Conservation (phyloP, 35 echinoderm and acorn worm genomes). For the Lytechinus variegatus region DNA sequence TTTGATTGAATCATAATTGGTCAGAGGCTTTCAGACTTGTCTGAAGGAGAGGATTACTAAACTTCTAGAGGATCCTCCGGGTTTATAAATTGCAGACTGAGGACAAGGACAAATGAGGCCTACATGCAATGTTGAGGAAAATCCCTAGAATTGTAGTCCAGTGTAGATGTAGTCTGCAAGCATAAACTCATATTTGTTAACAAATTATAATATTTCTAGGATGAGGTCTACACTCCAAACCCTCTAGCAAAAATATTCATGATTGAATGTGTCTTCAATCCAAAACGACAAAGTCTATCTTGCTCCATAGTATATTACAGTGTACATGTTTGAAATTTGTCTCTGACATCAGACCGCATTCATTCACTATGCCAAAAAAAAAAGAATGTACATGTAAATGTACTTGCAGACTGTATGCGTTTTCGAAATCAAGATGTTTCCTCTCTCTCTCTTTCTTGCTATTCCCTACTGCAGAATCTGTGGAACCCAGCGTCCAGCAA, state of each 20-base stretch:
- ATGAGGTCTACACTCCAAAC: too few species aligned
- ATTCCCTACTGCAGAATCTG: neutral
- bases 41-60: neutral
- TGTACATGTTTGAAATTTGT: too few species aligned
- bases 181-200: too few species aligned
- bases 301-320: too few species aligned
- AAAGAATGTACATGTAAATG: neutral
- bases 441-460: neutral
- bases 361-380: neutral
- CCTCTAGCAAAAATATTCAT: too few species aligned
- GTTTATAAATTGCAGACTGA: neutral
- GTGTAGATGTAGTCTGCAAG: too few species aligned
- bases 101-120: neutral
- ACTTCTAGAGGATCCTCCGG: neutral
- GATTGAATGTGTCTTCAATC: too few species aligned
- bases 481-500: neutral
- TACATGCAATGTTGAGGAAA: neutral
- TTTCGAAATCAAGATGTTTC: too few species aligned
- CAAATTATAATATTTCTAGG: too few species aligned
- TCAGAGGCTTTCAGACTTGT: neutral
- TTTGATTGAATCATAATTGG: constrained; percentile 14
- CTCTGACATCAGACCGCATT: too few species aligned
- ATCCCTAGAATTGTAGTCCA: too few species aligned
- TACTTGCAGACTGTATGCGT: neutral
- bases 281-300: too few species aligned